phyloP scores from a whole-genome alignment of 2,888 invertebrate genomes.

The Keiferia lycopersicella region DNA sequence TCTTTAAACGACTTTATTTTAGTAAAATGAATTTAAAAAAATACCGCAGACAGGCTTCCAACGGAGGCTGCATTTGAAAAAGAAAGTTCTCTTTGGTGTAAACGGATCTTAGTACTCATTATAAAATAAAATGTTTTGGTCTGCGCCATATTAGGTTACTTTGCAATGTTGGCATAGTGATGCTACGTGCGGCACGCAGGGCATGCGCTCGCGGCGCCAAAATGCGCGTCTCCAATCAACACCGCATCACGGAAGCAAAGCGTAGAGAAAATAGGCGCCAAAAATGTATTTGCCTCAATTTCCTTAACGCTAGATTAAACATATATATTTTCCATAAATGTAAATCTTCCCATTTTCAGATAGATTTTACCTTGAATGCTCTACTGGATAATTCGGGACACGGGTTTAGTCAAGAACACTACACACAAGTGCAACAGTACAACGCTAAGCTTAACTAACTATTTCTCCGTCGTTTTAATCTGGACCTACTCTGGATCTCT shows the following conservation, averaged over 20 bases:
- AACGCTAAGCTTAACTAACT: no score
- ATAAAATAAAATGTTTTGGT: not conserved
- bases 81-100: no score
- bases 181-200: constrained; percentile 10
- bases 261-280: not conserved
- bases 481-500: no score
- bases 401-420: no score
- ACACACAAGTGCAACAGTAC: no score
- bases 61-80: no score
- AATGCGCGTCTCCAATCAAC: constrained; percentile 17
- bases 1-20: no score
- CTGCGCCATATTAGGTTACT: not conserved
- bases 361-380: no score
- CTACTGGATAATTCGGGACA: no score
- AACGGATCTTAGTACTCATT: not conserved
- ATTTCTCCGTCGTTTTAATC: no score
- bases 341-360: not conserved
- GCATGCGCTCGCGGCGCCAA: constrained; percentile 32
- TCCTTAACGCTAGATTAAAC: not conserved
- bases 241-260: not conserved
- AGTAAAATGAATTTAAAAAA: no score
- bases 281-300: not conserved
- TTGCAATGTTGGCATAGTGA: constrained; percentile 2
- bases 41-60: no score
- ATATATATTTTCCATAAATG: not conserved